These are phyloP conservation scores for Cheilosia vulpina DNA, from an alignment of 2,888 invertebrate species.

Conservation along the genomic window DNA sequence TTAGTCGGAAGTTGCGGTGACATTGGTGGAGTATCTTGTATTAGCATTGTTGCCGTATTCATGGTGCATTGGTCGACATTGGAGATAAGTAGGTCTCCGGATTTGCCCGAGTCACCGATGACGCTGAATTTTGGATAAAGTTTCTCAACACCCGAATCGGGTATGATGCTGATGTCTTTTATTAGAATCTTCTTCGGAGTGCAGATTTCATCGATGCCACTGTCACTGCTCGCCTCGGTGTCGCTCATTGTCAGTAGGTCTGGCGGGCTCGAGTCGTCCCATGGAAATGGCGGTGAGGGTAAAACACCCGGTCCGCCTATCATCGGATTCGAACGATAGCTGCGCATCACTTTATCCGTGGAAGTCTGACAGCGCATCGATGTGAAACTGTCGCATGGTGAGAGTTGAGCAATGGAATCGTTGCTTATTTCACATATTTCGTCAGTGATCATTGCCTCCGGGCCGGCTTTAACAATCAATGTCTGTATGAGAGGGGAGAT, in stretches of 20 bases:
- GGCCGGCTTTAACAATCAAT: constrained; percentile 33
- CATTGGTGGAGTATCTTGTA: constrained; percentile 18
- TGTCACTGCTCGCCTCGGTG: constrained; percentile 80
- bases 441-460: constrained; percentile 64
- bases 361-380: constrained; percentile 53
- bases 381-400: constrained; percentile 54
- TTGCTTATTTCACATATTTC: constrained; percentile 56
- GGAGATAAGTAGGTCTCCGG: constrained; percentile 34
- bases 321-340: constrained; percentile 81
- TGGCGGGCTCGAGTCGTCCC: constrained; percentile 80
- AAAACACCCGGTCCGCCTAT: constrained; percentile 80
- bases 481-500: constrained; percentile 22
- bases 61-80: constrained; percentile 31
- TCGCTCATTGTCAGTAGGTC: constrained; percentile 79
- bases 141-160: constrained; percentile 54
- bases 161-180: constrained; percentile 66
- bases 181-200: constrained; percentile 32
- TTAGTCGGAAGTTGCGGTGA: constrained; percentile 11
- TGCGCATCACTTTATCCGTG: constrained; percentile 78
- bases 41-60: constrained; percentile 27
- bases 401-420: constrained; percentile 63
- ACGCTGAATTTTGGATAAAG: constrained; percentile 35
- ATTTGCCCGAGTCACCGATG: constrained; percentile 36
- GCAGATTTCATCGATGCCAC: constrained; percentile 80
- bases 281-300: constrained; percentile 79